Evolutionary conservation across 1,140 invertebrate genomes (phyloP).

Genomic region (Diorhabda carinulata): DNA sequence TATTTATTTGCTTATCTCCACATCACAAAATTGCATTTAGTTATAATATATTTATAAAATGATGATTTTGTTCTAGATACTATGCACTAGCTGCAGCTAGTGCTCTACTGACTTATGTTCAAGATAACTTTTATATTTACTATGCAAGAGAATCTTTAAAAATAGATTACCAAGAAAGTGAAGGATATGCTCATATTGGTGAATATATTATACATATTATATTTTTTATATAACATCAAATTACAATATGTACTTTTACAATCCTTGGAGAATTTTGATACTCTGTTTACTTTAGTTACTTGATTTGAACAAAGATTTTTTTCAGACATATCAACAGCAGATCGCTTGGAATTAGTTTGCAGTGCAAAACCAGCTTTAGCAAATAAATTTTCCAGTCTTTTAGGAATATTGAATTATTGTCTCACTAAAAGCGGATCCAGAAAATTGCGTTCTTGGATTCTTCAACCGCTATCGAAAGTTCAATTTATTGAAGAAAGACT

Average conservation of each 20-base stretch:
- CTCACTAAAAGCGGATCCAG: constrained; percentile 73
- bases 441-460: constrained; percentile 70
- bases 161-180: constrained; percentile 75
- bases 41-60: neutral
- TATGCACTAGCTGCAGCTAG: constrained; percentile 77
- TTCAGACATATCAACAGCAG: constrained; percentile 64
- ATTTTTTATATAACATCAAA: too few relatives aligned
- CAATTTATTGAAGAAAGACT: constrained; percentile 64
- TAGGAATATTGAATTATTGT: constrained; percentile 74
- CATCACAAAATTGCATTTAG: neutral
- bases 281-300: too few relatives aligned
- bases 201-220: constrained; percentile 30
- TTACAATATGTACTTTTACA: too few relatives aligned
- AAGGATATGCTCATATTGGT: constrained; percentile 84
- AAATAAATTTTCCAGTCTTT: constrained; percentile 56
- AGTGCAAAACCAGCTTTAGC: constrained; percentile 50
- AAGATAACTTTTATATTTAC: constrained; percentile 71
- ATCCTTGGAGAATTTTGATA: too few relatives aligned
- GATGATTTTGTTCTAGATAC: constrained; percentile 50
- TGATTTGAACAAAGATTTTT: constrained; percentile 11
- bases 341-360: constrained; percentile 70
- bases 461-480: constrained; percentile 73
- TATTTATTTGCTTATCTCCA: too few relatives aligned
- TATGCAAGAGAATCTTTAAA: constrained; percentile 75
- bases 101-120: constrained; percentile 80